A percentile compares a stretch with the other conserved stretches of the same genome.
Conservation (phyloP, 2,113 vertebrate genomes). For the Cyanoderma ruficeps region DNA sequence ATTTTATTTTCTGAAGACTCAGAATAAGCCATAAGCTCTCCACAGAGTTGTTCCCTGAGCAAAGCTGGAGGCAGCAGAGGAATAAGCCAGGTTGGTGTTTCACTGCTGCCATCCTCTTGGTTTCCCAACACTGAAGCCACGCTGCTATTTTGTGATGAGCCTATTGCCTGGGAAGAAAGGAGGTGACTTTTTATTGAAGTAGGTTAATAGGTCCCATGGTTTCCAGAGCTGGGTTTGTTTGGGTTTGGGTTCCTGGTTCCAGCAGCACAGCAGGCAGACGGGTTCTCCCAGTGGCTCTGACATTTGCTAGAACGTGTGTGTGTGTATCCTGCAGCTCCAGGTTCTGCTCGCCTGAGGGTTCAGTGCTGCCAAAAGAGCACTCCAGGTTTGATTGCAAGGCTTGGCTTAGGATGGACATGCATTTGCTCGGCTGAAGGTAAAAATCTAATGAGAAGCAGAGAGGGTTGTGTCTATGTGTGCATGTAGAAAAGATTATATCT, state of each 20-base stretch:
- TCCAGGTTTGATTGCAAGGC: neutral
- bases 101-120: neutral
- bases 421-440: neutral
- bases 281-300: constrained; percentile 55
- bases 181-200: neutral
- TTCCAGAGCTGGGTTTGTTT: constrained; percentile 6
- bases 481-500: neutral
- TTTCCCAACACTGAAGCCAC: neutral
- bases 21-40: neutral
- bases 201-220: neutral
- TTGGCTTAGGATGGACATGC: neutral
- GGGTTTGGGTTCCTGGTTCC: constrained; percentile 26
- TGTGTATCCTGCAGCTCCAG: neutral
- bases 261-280: constrained; percentile 33
- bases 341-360: neutral
- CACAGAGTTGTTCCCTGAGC: neutral
- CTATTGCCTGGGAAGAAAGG: neutral
- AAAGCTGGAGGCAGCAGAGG: neutral
- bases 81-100: neutral
- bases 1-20: neutral
- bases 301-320: constrained; percentile 52
- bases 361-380: constrained; percentile 21
- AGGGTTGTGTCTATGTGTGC: neutral
- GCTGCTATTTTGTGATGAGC: neutral
- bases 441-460: neutral